Evolutionary conservation across 2,797 vertebrate genomes (phyloP).

Genomic region (Amniataba percoides): DNA sequence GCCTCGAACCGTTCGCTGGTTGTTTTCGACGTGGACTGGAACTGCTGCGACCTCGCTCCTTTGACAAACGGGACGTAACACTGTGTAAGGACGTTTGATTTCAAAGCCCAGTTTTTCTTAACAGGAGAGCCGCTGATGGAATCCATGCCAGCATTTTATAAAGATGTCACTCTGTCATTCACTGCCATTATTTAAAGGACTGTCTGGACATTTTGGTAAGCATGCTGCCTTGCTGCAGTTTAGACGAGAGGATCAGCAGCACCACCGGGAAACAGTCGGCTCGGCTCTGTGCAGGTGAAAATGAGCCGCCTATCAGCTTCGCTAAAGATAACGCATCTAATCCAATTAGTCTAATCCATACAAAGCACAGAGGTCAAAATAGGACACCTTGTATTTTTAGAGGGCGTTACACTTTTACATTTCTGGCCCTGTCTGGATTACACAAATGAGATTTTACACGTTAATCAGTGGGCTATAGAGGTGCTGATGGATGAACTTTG

Average conservation of each 20-base stretch:
- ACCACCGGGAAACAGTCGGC: background rate
- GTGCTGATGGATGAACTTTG: background rate
- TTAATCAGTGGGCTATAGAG: background rate
- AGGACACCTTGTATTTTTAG: background rate
- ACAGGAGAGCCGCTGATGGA: slow-evolving; percentile 3
- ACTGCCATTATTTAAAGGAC: slow-evolving; percentile 23
- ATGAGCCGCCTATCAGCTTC: background rate
- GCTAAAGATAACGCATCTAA: background rate
- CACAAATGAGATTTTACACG: too few species aligned
- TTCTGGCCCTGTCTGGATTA: background rate
- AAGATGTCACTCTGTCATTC: slow-evolving; percentile 21
- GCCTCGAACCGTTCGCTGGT: slow-evolving; percentile 45
- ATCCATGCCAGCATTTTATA: slow-evolving; percentile 63
- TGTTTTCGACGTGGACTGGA: slow-evolving; percentile 48
- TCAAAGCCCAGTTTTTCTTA: slow-evolving; percentile 32
- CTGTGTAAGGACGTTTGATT: slow-evolving; percentile 34
- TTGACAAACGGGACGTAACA: slow-evolving; percentile 23
- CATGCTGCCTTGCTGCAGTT: background rate
- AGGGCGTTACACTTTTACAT: background rate
- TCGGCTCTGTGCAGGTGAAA: background rate
- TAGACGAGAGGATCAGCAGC: background rate
- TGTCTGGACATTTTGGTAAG: background rate
- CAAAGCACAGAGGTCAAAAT: background rate
- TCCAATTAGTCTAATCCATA: background rate
- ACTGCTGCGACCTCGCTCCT: slow-evolving; percentile 39